phyloP scores from a whole-genome alignment of 2,888 invertebrate species.

The Diplolepis rosae region DNA sequence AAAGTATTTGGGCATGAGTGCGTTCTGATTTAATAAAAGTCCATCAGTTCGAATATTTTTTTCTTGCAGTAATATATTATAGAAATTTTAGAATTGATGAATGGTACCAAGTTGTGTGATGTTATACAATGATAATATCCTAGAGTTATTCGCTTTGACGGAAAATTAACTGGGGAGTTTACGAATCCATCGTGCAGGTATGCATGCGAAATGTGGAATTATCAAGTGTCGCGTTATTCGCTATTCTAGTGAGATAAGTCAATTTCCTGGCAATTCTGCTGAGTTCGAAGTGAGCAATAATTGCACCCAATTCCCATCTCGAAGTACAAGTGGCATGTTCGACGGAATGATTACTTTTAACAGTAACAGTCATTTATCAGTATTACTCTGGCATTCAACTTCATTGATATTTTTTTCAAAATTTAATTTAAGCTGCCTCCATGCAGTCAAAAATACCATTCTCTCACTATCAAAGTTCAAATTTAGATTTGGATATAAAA shows the following conservation, averaged over 20 bases:
- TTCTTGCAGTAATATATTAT: too few relatives aligned
- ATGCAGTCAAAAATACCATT: too few relatives aligned
- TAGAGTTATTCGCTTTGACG: background rate
- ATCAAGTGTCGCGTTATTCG: background rate
- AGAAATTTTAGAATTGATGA: too few relatives aligned
- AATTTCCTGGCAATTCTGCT: constrained; percentile 9
- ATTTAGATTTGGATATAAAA: too few relatives aligned
- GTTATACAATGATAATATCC: background rate
- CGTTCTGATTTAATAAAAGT: too few relatives aligned
- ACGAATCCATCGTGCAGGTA: too few relatives aligned
- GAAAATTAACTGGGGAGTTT: background rate
- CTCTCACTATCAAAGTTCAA: too few relatives aligned
- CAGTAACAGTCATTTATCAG: background rate
- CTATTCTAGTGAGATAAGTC: background rate
- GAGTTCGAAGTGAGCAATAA: constrained; percentile 7
- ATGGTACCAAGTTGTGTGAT: background rate
- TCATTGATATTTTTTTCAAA: background rate
- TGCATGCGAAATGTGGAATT: background rate
- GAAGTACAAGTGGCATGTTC: background rate
- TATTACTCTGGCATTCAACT: background rate
- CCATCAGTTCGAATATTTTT: too few relatives aligned
- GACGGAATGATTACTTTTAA: background rate
- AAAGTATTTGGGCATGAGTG: too few relatives aligned
- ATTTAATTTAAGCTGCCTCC: too few relatives aligned
- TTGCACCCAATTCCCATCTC: constrained; percentile 1